These are phyloP conservation scores for Sula dactylatra DNA, from an alignment of 2,113 vertebrate species.

Conservation along the genomic window DNA sequence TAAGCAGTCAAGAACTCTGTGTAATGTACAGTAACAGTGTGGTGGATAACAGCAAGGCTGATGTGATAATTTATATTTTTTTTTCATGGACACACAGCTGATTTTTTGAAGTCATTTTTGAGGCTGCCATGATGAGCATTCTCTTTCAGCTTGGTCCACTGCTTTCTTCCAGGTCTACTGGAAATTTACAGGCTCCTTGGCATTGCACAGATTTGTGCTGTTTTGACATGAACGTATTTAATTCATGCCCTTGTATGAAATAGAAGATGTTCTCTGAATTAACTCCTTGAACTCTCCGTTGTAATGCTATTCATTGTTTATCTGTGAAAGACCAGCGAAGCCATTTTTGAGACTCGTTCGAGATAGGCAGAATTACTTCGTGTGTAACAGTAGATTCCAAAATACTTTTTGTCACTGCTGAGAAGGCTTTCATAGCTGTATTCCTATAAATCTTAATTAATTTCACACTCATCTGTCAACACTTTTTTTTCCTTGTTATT, in stretches of 20 bases:
- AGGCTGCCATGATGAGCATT: background rate
- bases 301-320: fast-evolving
- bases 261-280: background rate
- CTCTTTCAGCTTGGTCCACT: background rate
- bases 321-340: background rate
- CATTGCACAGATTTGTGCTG: background rate
- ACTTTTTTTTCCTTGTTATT: background rate
- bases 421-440: background rate
- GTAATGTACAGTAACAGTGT: background rate
- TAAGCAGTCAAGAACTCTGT: slow-evolving; percentile 18
- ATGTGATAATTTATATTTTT: background rate
- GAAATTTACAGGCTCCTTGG: fast-evolving
- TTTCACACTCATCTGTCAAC: background rate
- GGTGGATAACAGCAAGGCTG: background rate
- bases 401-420: background rate
- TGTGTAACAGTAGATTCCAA: background rate
- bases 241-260: background rate
- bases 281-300: background rate
- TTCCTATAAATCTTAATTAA: background rate
- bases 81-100: background rate
- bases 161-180: background rate
- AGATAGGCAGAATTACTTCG: background rate
- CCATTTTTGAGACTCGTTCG: background rate
- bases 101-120: background rate
- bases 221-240: fast-evolving